Evolutionary conservation across 2,888 invertebrate species (phyloP), one percentile per base, ranked within the genome.

Genomic region (Furcula furcula): DNA sequence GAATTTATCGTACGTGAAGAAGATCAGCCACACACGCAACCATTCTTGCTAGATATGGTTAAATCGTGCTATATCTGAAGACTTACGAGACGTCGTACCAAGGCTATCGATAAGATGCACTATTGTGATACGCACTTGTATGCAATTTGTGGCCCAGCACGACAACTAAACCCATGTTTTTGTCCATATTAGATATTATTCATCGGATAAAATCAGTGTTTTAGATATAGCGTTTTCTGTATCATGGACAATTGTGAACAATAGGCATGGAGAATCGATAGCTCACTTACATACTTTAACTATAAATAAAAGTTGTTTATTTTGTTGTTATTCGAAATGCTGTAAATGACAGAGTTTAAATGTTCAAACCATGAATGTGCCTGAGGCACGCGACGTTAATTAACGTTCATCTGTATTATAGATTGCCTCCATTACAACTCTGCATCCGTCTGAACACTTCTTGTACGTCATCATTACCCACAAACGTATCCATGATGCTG

Each of bases 1-100:
- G 62, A 67, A 65, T 60, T 62, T 54, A 57, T 61, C 50, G 59
- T 55, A 57, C 47, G 57, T 58, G 65, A 67, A 69, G 55, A 57
- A 51, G 52, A 49, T 66, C 49, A 45, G 57, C 49, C 58, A 60
- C 59, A 60, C 74, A 76, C 75, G 76, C 75, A 56, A 74, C 45
- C 54, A 35, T 35, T 36, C 33, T 48, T 63, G 51, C 46, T 47
- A 50, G 55, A 58, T 61, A 45, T 51, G 62, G 49, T 48, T 43
- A 61, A 67, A 64, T 65, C 51, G 57, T 54, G 49, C 49, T 55
- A 50, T 59, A 62, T 64, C 54, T 59, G 55, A 46, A 43, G 54
- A 55, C 50, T 48, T 63, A 64, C 61, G 51, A 46, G 58, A 45
- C 54, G 52, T 55, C 53, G 55, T 55, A 55, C 47, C 35, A 46